These are phyloP conservation scores for Drosophila lini DNA, from an alignment of 1,140 invertebrate genomes.

Conservation along the genomic window DNA sequence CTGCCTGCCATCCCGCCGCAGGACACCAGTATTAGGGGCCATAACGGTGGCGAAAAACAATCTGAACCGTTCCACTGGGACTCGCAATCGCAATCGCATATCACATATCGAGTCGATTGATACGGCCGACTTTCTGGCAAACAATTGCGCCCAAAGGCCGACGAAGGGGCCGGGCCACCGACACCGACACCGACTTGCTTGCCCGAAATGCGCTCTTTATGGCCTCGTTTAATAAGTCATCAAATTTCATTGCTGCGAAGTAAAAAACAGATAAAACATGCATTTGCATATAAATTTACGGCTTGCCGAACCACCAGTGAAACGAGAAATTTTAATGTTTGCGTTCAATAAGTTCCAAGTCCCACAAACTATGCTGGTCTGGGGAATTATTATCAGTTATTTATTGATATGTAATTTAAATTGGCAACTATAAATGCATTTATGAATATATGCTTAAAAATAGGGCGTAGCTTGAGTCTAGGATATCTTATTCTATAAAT, in stretches of 20 bases:
- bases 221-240: constrained; percentile 78
- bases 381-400: neutral
- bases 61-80: constrained; percentile 47
- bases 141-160: constrained; percentile 43
- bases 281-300: constrained; percentile 54
- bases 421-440: neutral
- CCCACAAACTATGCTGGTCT: constrained; percentile 21
- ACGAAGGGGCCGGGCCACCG: constrained; percentile 4
- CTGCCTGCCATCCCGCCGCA: constrained; percentile 1
- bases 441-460: neutral
- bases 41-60: constrained; percentile 44
- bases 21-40: constrained; percentile 45
- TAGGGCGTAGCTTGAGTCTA: neutral
- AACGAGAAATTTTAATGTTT: constrained; percentile 14
- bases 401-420: constrained; percentile 4
- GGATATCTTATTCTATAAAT: neutral
- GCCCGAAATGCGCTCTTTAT: constrained; percentile 55
- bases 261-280: constrained; percentile 64
- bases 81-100: constrained; percentile 43
- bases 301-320: constrained; percentile 12
- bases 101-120: constrained; percentile 45
- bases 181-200: constrained; percentile 3
- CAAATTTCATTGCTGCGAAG: constrained; percentile 69
- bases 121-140: constrained; percentile 35
- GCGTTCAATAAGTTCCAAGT: constrained; percentile 35